phyloP scores from a whole-genome alignment of 2,888 invertebrate genomes.

The Anodontia alba region DNA sequence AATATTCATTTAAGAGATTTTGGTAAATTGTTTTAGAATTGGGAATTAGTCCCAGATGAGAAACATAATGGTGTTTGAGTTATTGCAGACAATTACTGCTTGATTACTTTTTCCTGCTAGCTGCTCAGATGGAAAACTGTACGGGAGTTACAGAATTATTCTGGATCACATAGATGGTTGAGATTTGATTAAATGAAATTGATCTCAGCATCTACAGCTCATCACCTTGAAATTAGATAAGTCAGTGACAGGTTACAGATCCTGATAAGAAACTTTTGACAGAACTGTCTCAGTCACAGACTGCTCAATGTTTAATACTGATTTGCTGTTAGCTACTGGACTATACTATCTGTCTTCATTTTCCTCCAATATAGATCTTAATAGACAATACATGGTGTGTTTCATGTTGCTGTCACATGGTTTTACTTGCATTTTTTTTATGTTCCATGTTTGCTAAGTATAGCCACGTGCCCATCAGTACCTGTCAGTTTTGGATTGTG shows the following conservation, averaged over 20 bases:
- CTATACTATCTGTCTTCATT: too few relatives aligned
- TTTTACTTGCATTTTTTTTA: too few relatives aligned
- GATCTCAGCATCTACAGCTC: not conserved
- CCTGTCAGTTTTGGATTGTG: too few relatives aligned
- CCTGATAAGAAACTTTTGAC: too few relatives aligned
- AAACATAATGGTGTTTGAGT: not conserved
- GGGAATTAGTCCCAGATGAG: not conserved
- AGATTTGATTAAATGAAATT: not conserved
- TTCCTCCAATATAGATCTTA: too few relatives aligned
- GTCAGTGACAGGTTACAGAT: not conserved
- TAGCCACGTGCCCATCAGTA: too few relatives aligned
- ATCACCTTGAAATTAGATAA: not conserved
- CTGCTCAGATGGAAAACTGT: not conserved
- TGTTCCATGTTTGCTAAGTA: too few relatives aligned
- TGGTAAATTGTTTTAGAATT: constrained; percentile 16
- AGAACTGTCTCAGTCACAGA: too few relatives aligned
- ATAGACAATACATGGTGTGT: too few relatives aligned
- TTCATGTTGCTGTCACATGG: too few relatives aligned
- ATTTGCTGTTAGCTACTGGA: too few relatives aligned
- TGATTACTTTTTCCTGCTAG: constrained; percentile 4
- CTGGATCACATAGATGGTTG: not conserved
- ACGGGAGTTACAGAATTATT: not conserved
- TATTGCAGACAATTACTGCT: constrained; percentile 12
- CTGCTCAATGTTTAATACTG: too few relatives aligned
- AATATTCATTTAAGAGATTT: not conserved